Percentiles rank a stretch among this genome's conserved stretches.
phyloP scores from a whole-genome alignment of 2,888 invertebrate species.

The Nysson spinosus region DNA sequence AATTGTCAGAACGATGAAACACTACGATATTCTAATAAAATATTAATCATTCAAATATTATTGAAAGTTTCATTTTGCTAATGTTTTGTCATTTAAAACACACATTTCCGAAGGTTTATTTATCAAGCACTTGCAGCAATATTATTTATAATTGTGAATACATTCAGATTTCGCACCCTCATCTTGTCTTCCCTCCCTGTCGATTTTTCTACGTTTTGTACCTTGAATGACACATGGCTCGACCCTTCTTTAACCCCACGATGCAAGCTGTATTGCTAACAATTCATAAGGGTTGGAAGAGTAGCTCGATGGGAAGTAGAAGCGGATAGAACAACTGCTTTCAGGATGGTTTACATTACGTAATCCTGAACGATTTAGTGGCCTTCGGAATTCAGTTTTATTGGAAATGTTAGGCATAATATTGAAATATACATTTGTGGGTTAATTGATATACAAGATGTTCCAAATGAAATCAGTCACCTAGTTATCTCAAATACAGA shows the following conservation, averaged over 20 bases:
- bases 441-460: no score
- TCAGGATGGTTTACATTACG: constrained; percentile 5
- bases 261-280: constrained; percentile 4
- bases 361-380: not conserved
- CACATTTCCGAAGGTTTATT: no score
- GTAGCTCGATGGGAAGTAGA: constrained; percentile 10
- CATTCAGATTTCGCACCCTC: constrained; percentile 37
- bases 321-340: not conserved
- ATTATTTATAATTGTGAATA: constrained; percentile 1
- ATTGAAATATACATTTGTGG: not conserved
- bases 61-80: no score
- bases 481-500: no score
- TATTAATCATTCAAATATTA: no score
- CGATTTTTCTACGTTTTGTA: constrained; percentile 19
- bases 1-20: no score
- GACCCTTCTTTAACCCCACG: constrained; percentile 5
- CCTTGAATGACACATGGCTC: constrained; percentile 18
- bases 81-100: no score
- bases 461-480: no score
- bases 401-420: not conserved
- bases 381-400: no score
- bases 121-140: no score
- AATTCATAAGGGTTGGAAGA: not conserved
- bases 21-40: no score
- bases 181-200: constrained; percentile 11